Evolutionary conservation across 2,888 invertebrate genomes (phyloP).

Genomic region (Micoletzkya japonica): DNA sequence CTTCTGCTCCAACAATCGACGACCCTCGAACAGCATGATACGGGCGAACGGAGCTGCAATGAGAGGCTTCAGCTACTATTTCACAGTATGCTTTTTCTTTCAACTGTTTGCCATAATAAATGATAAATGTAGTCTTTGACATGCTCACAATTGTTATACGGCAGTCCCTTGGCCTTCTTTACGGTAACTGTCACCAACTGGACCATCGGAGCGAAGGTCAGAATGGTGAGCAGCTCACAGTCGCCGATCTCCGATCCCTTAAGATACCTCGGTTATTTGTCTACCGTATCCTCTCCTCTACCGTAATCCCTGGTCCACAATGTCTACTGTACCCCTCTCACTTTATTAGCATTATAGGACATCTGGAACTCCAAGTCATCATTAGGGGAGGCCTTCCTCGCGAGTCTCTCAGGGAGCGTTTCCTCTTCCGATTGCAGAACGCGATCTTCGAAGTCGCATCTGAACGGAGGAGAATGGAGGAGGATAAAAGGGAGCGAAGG

Average conservation of each 20-base stretch:
- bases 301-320: slow-evolving; percentile 28
- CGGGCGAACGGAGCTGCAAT: slow-evolving; percentile 51
- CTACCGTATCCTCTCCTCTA: slow-evolving; percentile 19
- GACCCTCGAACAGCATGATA: slow-evolving; percentile 57
- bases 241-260: too few species aligned
- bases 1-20: slow-evolving; percentile 56
- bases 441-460: slow-evolving; percentile 54
- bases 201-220: slow-evolving; percentile 56
- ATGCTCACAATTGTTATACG: slow-evolving; percentile 46
- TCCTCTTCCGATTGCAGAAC: slow-evolving; percentile 49
- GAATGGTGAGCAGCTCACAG: slow-evolving; percentile 55
- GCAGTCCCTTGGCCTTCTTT: slow-evolving; percentile 54
- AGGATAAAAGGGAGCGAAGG: too few species aligned
- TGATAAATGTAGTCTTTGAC: slow-evolving; percentile 10
- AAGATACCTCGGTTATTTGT: not conserved
- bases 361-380: slow-evolving; percentile 46
- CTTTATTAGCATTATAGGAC: slow-evolving; percentile 45
- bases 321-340: not conserved
- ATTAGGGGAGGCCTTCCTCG: slow-evolving; percentile 34
- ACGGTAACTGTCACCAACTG: slow-evolving; percentile 61
- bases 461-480: too few species aligned
- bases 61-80: not conserved
- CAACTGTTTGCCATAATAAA: not conserved
- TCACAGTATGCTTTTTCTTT: slow-evolving; percentile 5
- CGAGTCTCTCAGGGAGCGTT: slow-evolving; percentile 43